Percentiles rank a stretch among this genome's conserved stretches.
phyloP scores from a whole-genome alignment of 2,113 vertebrate genomes.

The Burhinus oedicnemus region DNA sequence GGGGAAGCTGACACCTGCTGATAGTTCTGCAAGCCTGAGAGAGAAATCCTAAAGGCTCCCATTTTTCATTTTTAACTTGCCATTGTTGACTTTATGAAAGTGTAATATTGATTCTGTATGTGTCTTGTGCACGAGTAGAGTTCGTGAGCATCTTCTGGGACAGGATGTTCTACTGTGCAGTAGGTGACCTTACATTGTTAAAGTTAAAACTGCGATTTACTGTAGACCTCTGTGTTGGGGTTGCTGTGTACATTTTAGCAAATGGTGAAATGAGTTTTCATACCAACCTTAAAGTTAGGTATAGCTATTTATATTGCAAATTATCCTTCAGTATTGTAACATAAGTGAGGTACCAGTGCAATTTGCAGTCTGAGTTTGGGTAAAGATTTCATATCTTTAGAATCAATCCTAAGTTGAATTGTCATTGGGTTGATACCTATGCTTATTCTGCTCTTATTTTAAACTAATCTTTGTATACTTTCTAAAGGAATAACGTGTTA shows the following conservation, averaged over 20 bases:
- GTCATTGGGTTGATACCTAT: background rate
- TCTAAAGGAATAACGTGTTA: slow-evolving; percentile 81
- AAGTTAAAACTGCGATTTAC: background rate
- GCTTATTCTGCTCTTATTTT: background rate
- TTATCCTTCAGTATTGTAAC: background rate
- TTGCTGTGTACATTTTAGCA: background rate
- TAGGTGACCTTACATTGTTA: background rate
- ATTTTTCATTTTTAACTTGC: background rate
- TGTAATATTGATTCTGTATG: background rate
- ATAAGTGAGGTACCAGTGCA: background rate
- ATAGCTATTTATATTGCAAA: background rate
- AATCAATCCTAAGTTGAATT: background rate
- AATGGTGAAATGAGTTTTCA: background rate
- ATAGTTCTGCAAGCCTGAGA: background rate
- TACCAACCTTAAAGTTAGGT: background rate
- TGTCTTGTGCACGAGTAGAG: background rate
- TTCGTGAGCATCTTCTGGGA: background rate
- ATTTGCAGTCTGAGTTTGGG: background rate
- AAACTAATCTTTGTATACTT: background rate
- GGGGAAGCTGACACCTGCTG: background rate
- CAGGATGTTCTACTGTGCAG: background rate
- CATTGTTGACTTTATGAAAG: background rate
- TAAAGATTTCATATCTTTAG: background rate
- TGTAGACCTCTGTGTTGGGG: background rate
- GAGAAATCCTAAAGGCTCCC: background rate